Conservation (phyloP, 1,140 invertebrate species). For the Drosophila teissieri region DNA sequence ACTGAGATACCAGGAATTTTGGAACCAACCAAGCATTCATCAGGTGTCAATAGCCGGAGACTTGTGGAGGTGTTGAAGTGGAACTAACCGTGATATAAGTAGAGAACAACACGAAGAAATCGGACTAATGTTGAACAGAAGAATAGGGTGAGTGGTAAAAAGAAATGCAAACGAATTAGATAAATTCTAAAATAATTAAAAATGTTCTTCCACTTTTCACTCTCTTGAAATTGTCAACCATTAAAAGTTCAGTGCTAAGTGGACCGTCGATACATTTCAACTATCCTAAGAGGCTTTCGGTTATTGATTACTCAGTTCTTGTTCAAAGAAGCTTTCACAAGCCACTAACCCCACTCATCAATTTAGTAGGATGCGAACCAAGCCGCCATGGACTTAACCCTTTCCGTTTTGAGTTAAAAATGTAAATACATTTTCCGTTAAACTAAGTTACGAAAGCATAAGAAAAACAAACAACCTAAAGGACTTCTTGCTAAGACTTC, state of each 20-base stretch:
- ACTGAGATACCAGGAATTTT: slow-evolving; percentile 42
- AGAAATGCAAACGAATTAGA: too few species aligned
- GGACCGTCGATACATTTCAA: not conserved
- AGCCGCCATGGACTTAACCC: slow-evolving; percentile 50
- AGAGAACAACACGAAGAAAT: not conserved
- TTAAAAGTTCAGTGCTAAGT: too few species aligned
- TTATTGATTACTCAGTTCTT: slow-evolving; percentile 50
- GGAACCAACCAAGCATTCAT: slow-evolving; percentile 63
- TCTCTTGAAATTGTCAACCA: too few species aligned
- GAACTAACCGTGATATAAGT: slow-evolving; percentile 39
- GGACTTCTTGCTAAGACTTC: slow-evolving; percentile 12
- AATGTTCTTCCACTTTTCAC: too few species aligned
- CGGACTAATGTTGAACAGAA: not conserved
- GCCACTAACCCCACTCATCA: slow-evolving; percentile 58
- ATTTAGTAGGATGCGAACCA: slow-evolving; percentile 16
- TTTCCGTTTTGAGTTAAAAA: slow-evolving; percentile 43
- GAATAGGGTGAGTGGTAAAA: not conserved
- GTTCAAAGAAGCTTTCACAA: slow-evolving; percentile 15
- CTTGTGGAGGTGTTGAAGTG: slow-evolving; percentile 54
- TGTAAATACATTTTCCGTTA: slow-evolving; percentile 57
- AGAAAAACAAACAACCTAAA: slow-evolving; percentile 32
- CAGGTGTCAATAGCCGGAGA: slow-evolving; percentile 55
- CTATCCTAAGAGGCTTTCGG: slow-evolving; percentile 27
- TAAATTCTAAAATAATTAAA: too few species aligned
- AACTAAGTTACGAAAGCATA: slow-evolving; percentile 31